Evolutionary conservation across 2,113 vertebrate genomes (phyloP).

Genomic region (Arenaria interpres): DNA sequence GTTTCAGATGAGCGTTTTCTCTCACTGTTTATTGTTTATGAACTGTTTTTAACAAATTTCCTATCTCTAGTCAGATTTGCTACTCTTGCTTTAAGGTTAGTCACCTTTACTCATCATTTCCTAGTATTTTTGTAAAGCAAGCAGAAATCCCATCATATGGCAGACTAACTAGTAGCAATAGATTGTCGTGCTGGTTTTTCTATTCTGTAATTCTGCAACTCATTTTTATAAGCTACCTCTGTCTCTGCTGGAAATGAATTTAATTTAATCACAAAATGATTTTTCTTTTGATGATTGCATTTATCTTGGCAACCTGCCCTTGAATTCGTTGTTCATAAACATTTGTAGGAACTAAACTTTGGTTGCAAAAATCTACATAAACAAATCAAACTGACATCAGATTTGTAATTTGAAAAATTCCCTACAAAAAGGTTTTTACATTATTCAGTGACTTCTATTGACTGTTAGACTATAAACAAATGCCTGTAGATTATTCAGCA

Average conservation of each 20-base stretch:
- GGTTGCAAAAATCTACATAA: neutral
- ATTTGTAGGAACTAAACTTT: neutral
- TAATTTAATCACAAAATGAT: slow-evolving; percentile 1
- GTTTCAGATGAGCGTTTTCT: neutral
- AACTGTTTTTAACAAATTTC: neutral
- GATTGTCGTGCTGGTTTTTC: neutral
- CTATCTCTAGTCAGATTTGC: neutral
- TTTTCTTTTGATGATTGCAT: slow-evolving; percentile 5
- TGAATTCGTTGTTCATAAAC: neutral
- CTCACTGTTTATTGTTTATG: neutral
- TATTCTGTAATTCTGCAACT: neutral
- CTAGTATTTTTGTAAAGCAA: neutral
- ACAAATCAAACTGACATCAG: neutral
- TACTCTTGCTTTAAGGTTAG: neutral
- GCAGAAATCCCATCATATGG: neutral
- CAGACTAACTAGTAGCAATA: neutral
- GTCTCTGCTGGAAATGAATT: slow-evolving; percentile 3
- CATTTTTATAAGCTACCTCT: neutral
- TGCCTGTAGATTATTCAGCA: neutral
- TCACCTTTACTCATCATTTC: neutral
- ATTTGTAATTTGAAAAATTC: neutral
- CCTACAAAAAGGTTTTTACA: neutral
- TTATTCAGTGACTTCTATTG: neutral
- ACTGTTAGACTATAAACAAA: neutral
- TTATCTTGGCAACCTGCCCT: neutral